phyloP scores from a whole-genome alignment of 2,797 vertebrate genomes.

The Calcarius lapponicus region DNA sequence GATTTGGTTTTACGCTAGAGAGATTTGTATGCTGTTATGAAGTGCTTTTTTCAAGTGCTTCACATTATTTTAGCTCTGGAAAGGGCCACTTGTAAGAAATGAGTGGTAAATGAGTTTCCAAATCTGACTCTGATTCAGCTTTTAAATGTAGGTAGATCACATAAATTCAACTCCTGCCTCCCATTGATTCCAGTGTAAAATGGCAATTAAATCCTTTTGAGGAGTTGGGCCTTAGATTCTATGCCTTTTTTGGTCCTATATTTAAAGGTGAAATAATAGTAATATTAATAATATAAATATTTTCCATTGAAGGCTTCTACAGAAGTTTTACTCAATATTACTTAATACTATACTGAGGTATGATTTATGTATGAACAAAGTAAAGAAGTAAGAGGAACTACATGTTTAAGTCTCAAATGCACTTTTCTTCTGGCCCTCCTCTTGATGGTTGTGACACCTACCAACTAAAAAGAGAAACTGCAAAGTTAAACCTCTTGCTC shows the following conservation, averaged over 20 bases:
- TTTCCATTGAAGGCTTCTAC: background rate
- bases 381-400: background rate
- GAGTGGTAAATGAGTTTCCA: background rate
- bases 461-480: constrained; percentile 30
- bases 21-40: background rate
- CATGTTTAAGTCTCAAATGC: background rate
- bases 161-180: background rate
- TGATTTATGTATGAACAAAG: background rate
- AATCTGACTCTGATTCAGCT: background rate
- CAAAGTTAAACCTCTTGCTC: constrained; percentile 15
- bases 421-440: background rate
- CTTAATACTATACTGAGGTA: background rate
- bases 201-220: background rate
- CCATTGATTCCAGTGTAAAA: background rate
- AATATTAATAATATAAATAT: too few species aligned
- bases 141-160: background rate
- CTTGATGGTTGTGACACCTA: background rate
- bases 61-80: background rate
- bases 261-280: background rate
- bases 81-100: background rate
- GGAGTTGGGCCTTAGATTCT: background rate
- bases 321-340: background rate
- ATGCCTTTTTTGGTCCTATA: background rate
- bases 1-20: background rate
- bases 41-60: background rate